A percentile compares a stretch with the other conserved stretches of the same genome.
phyloP scores from a whole-genome alignment of 2,113 vertebrate genomes.

The Cyanistes caeruleus region DNA sequence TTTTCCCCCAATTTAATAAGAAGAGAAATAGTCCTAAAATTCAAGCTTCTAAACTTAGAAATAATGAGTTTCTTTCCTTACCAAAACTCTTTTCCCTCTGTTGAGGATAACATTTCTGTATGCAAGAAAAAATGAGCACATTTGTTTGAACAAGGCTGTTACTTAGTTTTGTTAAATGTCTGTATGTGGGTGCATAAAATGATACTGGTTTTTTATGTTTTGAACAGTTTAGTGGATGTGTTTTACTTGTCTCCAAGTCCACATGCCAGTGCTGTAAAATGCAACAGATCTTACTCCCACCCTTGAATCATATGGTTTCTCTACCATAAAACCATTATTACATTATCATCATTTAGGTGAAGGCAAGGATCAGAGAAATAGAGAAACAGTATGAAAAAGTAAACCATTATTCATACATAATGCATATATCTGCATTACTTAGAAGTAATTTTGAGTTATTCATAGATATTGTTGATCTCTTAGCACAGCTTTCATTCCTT shows the following conservation, averaged over 20 bases:
- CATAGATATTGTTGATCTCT: neutral
- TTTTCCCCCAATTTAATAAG: neutral
- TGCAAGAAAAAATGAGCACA: neutral
- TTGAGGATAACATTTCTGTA: neutral
- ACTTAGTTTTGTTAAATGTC: neutral
- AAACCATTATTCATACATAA: neutral
- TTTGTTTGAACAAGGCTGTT: neutral
- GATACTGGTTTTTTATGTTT: neutral
- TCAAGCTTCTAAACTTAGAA: neutral
- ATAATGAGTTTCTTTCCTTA: neutral
- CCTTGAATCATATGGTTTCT: neutral
- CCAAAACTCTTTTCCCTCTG: neutral
- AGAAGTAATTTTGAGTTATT: neutral
- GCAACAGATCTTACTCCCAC: neutral
- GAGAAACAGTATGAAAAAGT: neutral
- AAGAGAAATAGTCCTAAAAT: neutral
- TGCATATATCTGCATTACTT: neutral
- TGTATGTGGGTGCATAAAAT: neutral
- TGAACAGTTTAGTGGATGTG: neutral
- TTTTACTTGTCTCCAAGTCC: neutral
- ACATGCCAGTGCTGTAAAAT: neutral
- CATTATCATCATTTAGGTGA: neutral
- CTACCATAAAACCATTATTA: neutral
- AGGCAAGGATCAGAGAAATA: neutral
- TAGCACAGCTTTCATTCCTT: neutral